Conservation (phyloP, 2,797 vertebrate genomes). For the Squalus acanthias region DNA sequence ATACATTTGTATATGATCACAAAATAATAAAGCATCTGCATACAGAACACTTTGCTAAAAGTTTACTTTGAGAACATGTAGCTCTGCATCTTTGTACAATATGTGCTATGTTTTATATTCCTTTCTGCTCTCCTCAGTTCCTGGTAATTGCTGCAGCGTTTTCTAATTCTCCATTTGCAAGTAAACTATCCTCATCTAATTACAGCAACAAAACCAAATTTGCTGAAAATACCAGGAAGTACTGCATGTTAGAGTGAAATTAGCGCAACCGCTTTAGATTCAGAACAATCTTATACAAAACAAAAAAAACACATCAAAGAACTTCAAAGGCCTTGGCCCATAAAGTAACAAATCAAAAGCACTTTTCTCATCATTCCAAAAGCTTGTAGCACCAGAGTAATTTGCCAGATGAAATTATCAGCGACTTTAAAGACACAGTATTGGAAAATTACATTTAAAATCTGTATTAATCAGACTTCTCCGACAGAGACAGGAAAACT, state of each 20-base stretch:
- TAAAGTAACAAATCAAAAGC: conserved; percentile 13
- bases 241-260: not conserved
- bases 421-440: not conserved
- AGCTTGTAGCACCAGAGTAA: not conserved
- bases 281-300: not conserved
- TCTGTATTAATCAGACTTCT: not conserved
- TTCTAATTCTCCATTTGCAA: not conserved
- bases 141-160: not conserved
- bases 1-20: not conserved
- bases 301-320: conserved; percentile 10
- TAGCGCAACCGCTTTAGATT: not conserved
- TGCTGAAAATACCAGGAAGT: not conserved
- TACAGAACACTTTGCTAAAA: not conserved
- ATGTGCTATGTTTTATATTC: not conserved
- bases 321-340: not conserved
- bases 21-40: not conserved
- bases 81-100: not conserved
- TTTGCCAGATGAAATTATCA: not conserved
- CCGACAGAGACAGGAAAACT: not conserved
- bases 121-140: not conserved
- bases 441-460: not conserved
- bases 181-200: not conserved
- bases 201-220: not conserved
- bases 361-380: not conserved
- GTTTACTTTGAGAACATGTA: not conserved